Base-by-base conservation (phyloP, 2,113 vertebrate species). In the Craseonycteris thonglongyai region DNA sequence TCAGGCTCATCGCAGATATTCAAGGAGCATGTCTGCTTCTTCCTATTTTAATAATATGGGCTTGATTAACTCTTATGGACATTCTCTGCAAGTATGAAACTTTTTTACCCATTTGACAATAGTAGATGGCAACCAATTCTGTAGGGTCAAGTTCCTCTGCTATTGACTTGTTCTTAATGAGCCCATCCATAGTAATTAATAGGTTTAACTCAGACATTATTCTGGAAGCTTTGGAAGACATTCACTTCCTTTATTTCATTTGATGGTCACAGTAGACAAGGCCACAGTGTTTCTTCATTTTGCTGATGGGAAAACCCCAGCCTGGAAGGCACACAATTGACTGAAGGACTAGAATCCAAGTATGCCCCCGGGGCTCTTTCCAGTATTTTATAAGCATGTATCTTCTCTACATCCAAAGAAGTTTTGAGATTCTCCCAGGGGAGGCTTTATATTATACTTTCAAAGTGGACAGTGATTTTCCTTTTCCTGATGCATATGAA, bases 401-500 rank as follows among this genome's bases (percentile, higher is more conserved):
- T 74, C 42, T 72, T 78, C 38, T 95, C 28, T 79, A 30, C 30
- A 33, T 69, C 15, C 33, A 26, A 61, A 74, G n/a, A 72, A 63
- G 16, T 79, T 82, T 82, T 83, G 74, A 90, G 54, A 22, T 79
- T 88, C 78, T 94, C 66, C 26, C 2, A 30, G 10, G 42, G 56
- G 61, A 90, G n/a, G 21, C 9, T 89, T 82, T 83, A 19, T 74
- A 51, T 95, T 83, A 19, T 74, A 51, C 94, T 95, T 94, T 94
- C 80, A 61, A 65, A 84, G 26, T 69, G 35, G 63, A 65, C 8
- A 58, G 33, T 94, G 82, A 28, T 59, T 87, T 95, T 69, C 56
- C n/a, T 88, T 89, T 96, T 71, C 58, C 58, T 69, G 45, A 75
- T 75, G 26, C 56, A 69, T 12, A 24, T 75, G 40, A 28, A 71